Conservation (phyloP, 53 echinoderm and acorn worm species). For the Temnopleurus reevesii region DNA sequence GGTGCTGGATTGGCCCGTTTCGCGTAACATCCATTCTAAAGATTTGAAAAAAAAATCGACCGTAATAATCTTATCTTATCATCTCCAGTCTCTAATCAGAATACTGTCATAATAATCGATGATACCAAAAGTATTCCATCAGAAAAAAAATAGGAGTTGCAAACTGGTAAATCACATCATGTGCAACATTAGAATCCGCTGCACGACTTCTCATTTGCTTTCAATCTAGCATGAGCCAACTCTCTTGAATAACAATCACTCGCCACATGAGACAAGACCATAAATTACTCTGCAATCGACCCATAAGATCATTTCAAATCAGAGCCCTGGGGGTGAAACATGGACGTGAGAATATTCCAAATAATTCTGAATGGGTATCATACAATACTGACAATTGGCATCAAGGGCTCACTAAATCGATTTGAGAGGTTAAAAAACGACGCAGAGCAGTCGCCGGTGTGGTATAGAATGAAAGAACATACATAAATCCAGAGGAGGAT, state of each 20-base stretch:
- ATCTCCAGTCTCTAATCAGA: no score
- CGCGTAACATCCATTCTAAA: no score
- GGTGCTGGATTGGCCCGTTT: no score
- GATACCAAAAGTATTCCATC: no score
- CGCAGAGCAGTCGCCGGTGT: not conserved
- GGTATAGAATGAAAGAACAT: not conserved
- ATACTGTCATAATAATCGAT: no score
- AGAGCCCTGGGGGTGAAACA: not conserved
- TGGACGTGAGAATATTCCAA: conserved; percentile 9
- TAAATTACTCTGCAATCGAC: not conserved
- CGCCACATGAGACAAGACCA: not conserved
- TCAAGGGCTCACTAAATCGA: not conserved
- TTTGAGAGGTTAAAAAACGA: not conserved
- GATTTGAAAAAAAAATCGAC: no score
- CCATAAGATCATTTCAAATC: not conserved
- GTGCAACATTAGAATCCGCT: no score
- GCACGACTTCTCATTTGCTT: not conserved
- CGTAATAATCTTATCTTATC: no score
- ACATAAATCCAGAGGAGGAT: not conserved
- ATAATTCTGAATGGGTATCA: conserved; percentile 1
- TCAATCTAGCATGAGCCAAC: not conserved
- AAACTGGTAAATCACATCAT: no score
- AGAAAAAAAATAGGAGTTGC: no score
- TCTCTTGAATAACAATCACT: not conserved
- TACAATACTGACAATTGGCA: not conserved